Evolutionary conservation across 1,140 invertebrate species (phyloP).

Genomic region (Pseudomyrmex gracilis): DNA sequence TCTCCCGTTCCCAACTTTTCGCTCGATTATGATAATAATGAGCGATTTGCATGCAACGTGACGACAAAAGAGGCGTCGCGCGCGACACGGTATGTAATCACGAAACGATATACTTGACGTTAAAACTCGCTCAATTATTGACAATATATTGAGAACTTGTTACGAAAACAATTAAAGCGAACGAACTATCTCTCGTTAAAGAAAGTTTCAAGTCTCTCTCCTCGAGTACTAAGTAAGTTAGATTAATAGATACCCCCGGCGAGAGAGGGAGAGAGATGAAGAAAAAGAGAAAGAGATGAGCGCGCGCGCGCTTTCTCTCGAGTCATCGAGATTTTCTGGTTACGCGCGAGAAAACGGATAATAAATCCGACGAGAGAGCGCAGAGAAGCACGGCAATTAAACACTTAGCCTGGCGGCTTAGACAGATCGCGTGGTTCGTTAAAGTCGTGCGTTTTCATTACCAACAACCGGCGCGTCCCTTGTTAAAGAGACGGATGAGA

Average conservation of each 20-base stretch:
- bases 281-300: neutral
- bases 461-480: neutral
- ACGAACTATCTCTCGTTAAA: conserved; percentile 28
- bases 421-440: neutral
- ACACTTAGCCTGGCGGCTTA: conserved; percentile 6
- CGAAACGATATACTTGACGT: conserved; percentile 25
- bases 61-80: neutral
- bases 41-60: neutral
- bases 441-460: conserved; percentile 8
- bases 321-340: conserved; percentile 9
- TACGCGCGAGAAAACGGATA: neutral
- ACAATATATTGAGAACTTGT: conserved; percentile 27
- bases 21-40: conserved; percentile 24
- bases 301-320: neutral
- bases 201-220: neutral
- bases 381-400: conserved; percentile 20
- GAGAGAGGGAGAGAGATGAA: too few species aligned
- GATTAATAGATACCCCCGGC: conserved; percentile 9
- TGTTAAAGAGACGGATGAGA: neutral
- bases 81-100: neutral
- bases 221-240: conserved; percentile 37
- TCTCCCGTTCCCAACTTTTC: neutral
- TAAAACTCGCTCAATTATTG: conserved; percentile 12
- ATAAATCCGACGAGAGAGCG: neutral
- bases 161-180: conserved; percentile 24